Evolutionary conservation across 2,797 vertebrate genomes (phyloP), one percentile per base, ranked within the genome.

Genomic region (Rhinatrema bivittatum): DNA sequence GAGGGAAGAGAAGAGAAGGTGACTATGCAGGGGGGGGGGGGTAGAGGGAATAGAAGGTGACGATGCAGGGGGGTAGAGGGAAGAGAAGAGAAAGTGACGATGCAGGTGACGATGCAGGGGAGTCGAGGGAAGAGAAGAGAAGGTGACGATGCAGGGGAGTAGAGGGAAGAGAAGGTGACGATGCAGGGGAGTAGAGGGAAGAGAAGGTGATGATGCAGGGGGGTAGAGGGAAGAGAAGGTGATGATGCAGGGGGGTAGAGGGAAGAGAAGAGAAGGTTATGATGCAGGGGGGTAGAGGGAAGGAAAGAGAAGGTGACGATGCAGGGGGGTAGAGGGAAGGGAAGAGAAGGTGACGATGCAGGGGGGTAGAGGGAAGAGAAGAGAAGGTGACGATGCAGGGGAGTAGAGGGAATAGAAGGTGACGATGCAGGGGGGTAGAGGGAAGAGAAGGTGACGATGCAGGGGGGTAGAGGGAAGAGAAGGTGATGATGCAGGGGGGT

Each of bases 61-160:
- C 54, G 69, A 76, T 75, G 67, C 78, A 79, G 72, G 76, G 64
- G 24, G 50, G 54, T 51, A 55, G 62, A 46, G 29, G 65, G 42
- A 35, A 71, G 77, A 63, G 65, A 68, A 60, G 57, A 46, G 51
- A n/a, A n/a, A 30, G 53, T 51, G 41, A 56, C 22, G 27, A 13
- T 7, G 9, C 5, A 14, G n/a, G 14, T 2, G 30, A 13, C 55
- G 44, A 54, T 33, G 70, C 69, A 50, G 47, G 56, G 56, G 66
- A 72, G n/a, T n/a, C n/a, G 34, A 27, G 34, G 36, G 31, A 30
- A 5, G 8, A 11, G 4, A 8, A 9, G 16, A 4, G 11, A 4
- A 14, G 15, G 9, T 6, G 8, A n/a, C 30, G 50, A 14, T 7
- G 13, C n/a, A 19, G 3, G 12, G 17, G 18, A n/a, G n/a, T n/a